These are phyloP conservation scores for Pseudanteris insignis DNA, from an alignment of 2,888 invertebrate species.

Conservation along the genomic window DNA sequence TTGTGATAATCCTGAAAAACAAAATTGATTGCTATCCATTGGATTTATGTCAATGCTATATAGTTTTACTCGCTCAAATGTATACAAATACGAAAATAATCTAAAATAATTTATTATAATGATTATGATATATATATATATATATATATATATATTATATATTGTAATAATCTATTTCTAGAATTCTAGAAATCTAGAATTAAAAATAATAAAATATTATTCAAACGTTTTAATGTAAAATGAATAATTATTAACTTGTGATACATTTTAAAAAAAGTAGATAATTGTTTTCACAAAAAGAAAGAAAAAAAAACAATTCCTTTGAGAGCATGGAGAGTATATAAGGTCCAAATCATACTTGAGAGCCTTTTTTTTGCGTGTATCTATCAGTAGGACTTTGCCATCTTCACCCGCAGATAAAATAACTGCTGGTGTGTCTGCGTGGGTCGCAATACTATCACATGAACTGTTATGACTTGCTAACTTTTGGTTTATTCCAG, in stretches of 20 bases:
- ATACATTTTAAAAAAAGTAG: too few species aligned
- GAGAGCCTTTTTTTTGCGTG: constrained; percentile 76
- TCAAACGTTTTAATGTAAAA: too few species aligned
- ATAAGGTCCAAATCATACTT: constrained; percentile 69
- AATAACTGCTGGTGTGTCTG: constrained; percentile 79
- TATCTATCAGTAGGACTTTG: constrained; percentile 81
- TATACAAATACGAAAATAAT: too few species aligned
- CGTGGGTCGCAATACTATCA: constrained; percentile 84
- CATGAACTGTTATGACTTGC: constrained; percentile 80
- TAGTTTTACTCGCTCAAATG: constrained; percentile 72
- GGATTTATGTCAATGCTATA: constrained; percentile 92
- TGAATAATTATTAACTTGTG: too few species aligned
- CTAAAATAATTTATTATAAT: constrained; percentile 1
- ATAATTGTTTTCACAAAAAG: too few species aligned
- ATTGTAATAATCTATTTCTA: too few species aligned
- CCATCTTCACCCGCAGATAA: constrained; percentile 92
- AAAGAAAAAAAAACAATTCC: too few species aligned
- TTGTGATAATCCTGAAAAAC: constrained; percentile 84
- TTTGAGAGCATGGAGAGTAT: too few species aligned
- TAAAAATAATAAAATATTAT: too few species aligned
- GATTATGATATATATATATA: constrained; percentile 2
- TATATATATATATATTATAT: too few species aligned
- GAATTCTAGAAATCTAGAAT: too few species aligned
- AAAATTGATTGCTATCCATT: constrained; percentile 77
- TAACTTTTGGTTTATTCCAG: constrained; percentile 69